These are phyloP conservation scores for Peromyscus nudipes DNA, from an alignment of 2,797 vertebrate genomes.

Conservation along the genomic window DNA sequence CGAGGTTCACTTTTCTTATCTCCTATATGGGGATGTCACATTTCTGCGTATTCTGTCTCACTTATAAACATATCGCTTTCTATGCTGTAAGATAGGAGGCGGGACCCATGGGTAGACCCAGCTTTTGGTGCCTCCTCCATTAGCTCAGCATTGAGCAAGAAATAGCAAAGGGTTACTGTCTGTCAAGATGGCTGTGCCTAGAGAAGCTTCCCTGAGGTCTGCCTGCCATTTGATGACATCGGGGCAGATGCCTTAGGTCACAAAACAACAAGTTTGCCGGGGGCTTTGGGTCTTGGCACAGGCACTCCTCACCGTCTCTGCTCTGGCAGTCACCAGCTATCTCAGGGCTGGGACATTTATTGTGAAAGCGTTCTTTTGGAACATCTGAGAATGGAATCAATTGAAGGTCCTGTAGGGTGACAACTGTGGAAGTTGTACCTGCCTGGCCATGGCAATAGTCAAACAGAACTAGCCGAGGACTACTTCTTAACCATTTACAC, in stretches of 20 bases:
- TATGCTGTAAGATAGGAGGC: background rate
- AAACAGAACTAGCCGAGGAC: background rate
- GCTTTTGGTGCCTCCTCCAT: background rate
- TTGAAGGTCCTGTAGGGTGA: background rate
- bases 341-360: background rate
- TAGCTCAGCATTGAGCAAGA: background rate
- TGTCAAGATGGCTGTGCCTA: background rate
- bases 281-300: background rate
- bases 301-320: background rate
- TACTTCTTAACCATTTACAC: background rate
- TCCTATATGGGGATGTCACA: background rate
- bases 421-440: background rate
- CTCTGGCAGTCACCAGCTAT: background rate
- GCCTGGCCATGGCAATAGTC: background rate
- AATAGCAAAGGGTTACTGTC: background rate
- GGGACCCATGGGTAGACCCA: background rate
- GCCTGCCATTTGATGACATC: background rate
- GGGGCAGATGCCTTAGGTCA: background rate
- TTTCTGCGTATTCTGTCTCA: background rate
- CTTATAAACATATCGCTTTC: background rate
- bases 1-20: constrained; percentile 6
- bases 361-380: background rate
- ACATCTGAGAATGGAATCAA: background rate
- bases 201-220: background rate
- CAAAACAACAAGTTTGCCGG: background rate